Base-by-base conservation (phyloP, 2,797 vertebrate genomes). In the Synanceia verrucosa region DNA sequence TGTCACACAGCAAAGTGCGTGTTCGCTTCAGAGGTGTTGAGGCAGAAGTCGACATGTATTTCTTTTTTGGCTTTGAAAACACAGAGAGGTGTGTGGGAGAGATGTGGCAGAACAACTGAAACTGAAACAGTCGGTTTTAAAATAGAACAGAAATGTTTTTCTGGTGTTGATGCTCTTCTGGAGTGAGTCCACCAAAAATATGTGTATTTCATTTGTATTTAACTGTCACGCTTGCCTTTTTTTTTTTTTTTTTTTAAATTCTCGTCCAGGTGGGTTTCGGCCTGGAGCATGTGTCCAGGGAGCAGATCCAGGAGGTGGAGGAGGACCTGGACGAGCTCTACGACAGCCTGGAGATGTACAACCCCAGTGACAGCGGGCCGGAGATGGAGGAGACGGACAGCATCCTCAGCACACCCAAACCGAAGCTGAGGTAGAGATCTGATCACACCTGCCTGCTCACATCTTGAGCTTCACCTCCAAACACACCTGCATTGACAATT, bases 331-430 rank as follows among this genome's bases (percentile, higher is more conserved):
- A 98, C 24, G 96, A 98, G 79, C 95, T 99, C 5, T 99, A 99
- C 6, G 97, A 99, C 89, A 99, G 97, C 70, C 91, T 99, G 85
- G 97, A 99, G 88, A 97, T 99, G 93, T 99, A 98, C 91, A 99
- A 99, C 90, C 97, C 97, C 83, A 98, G 97, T 4, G 97, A 99
- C 94, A 99, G 97, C 0, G 97, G 97, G n/a, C 97, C 97, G 0
- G 97, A 99, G 85, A 96, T 98, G 82, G 97, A 99, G 75, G 97
- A 99, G 90, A 99, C 95, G 0, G 97, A 99, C 90, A 99, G 97
- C 73, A 96, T 99, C 90, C 95, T 97, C 66, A 99, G 97, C 91
- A 99, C 97, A 0, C 97, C 97, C 14, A 99, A 99, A 89, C 97
- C 97, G 37, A 99, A 93, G 56, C 86, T 90, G 1, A 84, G 87